Evolutionary conservation across 2,113 vertebrate genomes (phyloP).

Genomic region (Phoenicopterus ruber): DNA sequence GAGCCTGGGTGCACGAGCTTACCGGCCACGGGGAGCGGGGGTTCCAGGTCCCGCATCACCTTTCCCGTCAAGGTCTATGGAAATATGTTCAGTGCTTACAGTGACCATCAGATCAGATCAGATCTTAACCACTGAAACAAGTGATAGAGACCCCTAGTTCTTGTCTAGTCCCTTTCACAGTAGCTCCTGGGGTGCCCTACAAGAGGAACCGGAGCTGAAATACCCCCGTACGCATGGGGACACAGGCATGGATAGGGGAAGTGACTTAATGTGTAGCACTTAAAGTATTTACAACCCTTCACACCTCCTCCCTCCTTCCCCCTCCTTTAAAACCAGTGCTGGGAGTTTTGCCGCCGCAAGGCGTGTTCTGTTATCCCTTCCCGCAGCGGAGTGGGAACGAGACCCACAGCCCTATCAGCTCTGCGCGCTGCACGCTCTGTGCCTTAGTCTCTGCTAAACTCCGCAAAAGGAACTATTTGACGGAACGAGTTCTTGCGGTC

Average conservation of each 20-base stretch:
- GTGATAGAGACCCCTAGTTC: neutral
- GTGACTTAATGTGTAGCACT: neutral
- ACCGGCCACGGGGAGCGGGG: rapidly evolving
- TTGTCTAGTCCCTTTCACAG: neutral
- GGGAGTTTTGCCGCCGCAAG: neutral
- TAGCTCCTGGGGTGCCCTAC: neutral
- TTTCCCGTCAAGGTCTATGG: neutral
- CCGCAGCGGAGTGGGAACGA: rapidly evolving
- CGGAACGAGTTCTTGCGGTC: neutral
- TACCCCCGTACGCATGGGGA: rapidly evolving
- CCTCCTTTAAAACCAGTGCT: neutral
- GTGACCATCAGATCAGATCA: neutral
- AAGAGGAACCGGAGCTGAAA: rapidly evolving
- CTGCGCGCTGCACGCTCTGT: rapidly evolving
- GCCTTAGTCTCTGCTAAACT: neutral
- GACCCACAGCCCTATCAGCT: neutral
- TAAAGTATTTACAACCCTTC: neutral
- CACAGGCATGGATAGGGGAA: neutral
- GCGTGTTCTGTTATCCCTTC: neutral
- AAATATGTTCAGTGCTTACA: neutral
- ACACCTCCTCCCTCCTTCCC: neutral
- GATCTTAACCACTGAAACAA: neutral
- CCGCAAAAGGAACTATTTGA: neutral
- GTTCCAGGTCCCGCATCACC: neutral
- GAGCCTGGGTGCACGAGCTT: rapidly evolving